Evolutionary conservation across 2,797 vertebrate genomes (phyloP).

Genomic region (Cyclura pinguis): DNA sequence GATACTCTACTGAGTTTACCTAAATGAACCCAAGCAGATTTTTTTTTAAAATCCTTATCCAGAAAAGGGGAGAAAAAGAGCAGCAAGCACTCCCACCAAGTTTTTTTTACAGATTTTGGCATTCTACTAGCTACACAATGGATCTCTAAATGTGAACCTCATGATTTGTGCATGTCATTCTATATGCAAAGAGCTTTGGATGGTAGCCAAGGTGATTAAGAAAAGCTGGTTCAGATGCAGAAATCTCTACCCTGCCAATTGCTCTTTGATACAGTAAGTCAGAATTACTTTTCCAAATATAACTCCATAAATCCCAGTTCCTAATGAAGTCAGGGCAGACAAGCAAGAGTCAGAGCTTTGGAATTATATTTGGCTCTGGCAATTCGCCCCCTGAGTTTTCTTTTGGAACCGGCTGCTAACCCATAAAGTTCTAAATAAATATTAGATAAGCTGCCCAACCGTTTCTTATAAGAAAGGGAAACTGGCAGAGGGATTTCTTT

Average conservation of each 20-base stretch:
- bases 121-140: neutral
- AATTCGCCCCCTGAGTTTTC: slow-evolving; percentile 29
- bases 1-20: neutral
- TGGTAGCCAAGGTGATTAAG: slow-evolving; percentile 51
- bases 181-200: slow-evolving; percentile 47
- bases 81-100: neutral
- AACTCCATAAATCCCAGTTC: slow-evolving; percentile 23
- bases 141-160: slow-evolving; percentile 16
- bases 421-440: slow-evolving; percentile 45
- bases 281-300: slow-evolving; percentile 53
- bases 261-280: slow-evolving; percentile 46
- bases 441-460: slow-evolving; percentile 41
- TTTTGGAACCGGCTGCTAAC: slow-evolving; percentile 25
- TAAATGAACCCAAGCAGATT: neutral
- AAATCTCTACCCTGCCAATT: slow-evolving; percentile 43
- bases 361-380: slow-evolving; percentile 26
- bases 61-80: neutral
- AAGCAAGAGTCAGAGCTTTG: slow-evolving; percentile 21
- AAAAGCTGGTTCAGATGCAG: slow-evolving; percentile 46
- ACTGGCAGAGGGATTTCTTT: neutral
- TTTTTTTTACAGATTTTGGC: neutral
- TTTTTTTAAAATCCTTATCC: too few species aligned
- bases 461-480: slow-evolving; percentile 42
- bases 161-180: slow-evolving; percentile 26
- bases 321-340: slow-evolving; percentile 23